Conservation (phyloP, 2,113 vertebrate species). For the Cercopithecus mona region DNA sequence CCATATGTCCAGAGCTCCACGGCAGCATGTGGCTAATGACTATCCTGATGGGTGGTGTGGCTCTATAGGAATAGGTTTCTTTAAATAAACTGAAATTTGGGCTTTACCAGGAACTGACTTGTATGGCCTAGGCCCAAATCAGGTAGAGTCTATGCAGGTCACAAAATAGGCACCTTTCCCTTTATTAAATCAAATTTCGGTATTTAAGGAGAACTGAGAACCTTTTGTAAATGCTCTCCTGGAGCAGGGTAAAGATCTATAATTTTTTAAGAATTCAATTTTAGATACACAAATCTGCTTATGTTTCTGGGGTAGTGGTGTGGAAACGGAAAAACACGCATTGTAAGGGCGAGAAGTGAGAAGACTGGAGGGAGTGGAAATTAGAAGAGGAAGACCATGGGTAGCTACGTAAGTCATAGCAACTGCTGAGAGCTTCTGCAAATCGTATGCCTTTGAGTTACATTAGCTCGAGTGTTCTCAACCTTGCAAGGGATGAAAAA, state of each 20-base stretch:
- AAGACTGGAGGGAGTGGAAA: not conserved
- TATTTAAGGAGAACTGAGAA: not conserved
- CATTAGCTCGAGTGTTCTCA: not conserved
- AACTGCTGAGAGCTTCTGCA: not conserved
- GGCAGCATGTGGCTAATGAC: not conserved
- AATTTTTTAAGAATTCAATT: not conserved
- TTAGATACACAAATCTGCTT: not conserved
- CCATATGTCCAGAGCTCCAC: not conserved
- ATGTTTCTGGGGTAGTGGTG: not conserved
- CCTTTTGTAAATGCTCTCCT: not conserved
- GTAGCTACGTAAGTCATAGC: not conserved
- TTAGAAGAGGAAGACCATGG: rapidly evolving
- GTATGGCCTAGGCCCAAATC: not conserved
- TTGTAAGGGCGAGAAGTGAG: not conserved
- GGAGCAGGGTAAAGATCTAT: not conserved
- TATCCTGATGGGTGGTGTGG: no score
- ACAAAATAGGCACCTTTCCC: not conserved
- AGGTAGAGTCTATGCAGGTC: not conserved
- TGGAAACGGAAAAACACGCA: not conserved
- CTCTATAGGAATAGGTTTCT: not conserved
- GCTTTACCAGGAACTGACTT: not conserved
- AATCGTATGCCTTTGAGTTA: rapidly evolving
- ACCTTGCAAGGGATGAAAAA: not conserved
- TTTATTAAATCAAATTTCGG: not conserved
- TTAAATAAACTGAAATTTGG: not conserved